These are phyloP conservation scores for Lagenorhynchus albirostris DNA, from an alignment of 2,113 vertebrate genomes.

Conservation along the genomic window DNA sequence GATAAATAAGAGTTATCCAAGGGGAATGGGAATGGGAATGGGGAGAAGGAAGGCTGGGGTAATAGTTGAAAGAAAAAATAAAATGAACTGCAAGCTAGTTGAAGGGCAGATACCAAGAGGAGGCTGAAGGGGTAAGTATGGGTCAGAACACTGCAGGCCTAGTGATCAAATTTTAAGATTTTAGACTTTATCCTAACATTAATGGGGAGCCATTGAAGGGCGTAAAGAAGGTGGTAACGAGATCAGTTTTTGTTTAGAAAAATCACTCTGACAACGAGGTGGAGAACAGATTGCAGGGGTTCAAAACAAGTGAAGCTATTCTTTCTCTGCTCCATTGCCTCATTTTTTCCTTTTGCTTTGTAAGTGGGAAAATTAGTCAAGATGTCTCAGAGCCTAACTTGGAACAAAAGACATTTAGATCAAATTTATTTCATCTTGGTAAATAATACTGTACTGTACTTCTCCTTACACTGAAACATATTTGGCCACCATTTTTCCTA, in stretches of 20 bases:
- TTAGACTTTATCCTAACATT: not conserved
- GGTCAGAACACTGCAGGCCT: not conserved
- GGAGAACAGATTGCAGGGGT: not conserved
- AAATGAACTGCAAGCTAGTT: not conserved
- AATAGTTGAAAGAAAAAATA: not conserved
- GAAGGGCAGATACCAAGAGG: not conserved
- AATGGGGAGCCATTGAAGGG: not conserved
- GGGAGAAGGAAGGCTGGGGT: not conserved
- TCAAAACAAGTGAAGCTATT: not conserved
- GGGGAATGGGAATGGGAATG: not conserved
- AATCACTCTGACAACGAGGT: not conserved
- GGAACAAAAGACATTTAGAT: not conserved
- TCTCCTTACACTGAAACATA: not conserved
- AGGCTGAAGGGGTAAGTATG: not conserved
- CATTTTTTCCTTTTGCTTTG: not conserved
- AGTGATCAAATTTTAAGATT: not conserved
- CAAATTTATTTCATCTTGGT: not conserved
- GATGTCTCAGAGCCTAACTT: not conserved
- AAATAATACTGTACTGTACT: not conserved
- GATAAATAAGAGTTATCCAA: not conserved
- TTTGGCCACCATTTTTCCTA: not conserved
- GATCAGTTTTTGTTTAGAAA: slow-evolving; percentile 23
- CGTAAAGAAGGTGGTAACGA: not conserved
- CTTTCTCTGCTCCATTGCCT: not conserved
- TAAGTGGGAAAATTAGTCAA: not conserved